Base-by-base conservation (phyloP, 2,113 vertebrate genomes). In the Chascanopsetta lugubris region DNA sequence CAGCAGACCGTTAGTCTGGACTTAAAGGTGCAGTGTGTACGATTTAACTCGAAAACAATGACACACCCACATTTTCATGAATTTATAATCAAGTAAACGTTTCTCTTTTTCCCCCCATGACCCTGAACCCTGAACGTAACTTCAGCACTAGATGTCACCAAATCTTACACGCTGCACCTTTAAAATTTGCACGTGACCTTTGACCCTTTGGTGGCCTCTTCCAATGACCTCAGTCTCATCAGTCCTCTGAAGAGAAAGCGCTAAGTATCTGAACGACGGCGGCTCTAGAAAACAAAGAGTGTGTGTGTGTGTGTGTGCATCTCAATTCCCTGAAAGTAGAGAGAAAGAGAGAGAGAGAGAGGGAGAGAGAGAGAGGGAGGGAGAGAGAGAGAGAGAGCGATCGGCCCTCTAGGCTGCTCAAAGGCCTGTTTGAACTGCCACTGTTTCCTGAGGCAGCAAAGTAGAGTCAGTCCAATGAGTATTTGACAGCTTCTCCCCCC, bases 371-470 rank as follows among this genome's bases (percentile, higher is more conserved):
- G 46, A n/a, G n/a, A n/a, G n/a, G n/a, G n/a, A n/a, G n/a, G n/a
- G n/a, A n/a, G n/a, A n/a, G n/a, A n/a, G n/a, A n/a, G n/a, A n/a
- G n/a, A 72, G 48, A 74, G 73, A 59, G 70, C 59, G 47, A 75
- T 66, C 51, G 22, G 45, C 72, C 70, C 77, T 77, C 80, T 50
- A 70, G 67, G 68, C 72, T 62, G 72, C 88, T 85, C 79, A 88
- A 87, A 88, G 86, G 59, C 70, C 76, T 84, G 77, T 85, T 90
- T 85, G 85, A 88, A 87, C 79, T 68, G 64, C 70, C 71, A 86
- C 76, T 85, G 88, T 85, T 86, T 88, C 82, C 75, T 82, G 63
- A 82, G 83, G 86, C 86, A 78, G 80, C 72, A 81, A 82, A 78
- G 75, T 61, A 79, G 63, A 82, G 67, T 67, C 75, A 77, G 78